Evolutionary conservation across 2,113 vertebrate species (phyloP).

Genomic region (Dryoscopus gambensis): DNA sequence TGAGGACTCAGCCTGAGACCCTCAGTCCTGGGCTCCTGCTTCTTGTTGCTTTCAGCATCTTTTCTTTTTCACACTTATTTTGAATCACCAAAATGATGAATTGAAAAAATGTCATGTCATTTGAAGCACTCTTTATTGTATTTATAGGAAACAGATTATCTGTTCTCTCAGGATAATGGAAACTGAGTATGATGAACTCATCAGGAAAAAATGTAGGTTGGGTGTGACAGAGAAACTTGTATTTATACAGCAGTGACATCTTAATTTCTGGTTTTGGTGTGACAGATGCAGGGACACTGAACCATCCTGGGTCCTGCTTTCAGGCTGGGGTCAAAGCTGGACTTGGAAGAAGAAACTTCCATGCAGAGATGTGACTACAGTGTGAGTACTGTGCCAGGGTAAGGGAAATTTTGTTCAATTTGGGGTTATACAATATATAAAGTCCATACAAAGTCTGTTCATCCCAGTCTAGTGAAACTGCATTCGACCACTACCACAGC

Average conservation of each 20-base stretch:
- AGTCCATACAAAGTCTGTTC: background rate
- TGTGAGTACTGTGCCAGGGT: background rate
- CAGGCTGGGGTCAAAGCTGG: background rate
- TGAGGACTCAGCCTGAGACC: background rate
- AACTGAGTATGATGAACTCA: background rate
- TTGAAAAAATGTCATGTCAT: background rate
- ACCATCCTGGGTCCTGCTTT: background rate
- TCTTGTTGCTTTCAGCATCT: background rate
- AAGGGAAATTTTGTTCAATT: background rate
- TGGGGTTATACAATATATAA: background rate
- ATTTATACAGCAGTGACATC: background rate
- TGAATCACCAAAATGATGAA: background rate
- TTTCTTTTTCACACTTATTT: background rate
- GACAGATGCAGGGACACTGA: background rate
- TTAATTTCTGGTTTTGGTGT: background rate
- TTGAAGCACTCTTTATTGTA: background rate
- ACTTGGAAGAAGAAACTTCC: background rate
- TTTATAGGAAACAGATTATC: constrained; percentile 10
- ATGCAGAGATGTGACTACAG: background rate
- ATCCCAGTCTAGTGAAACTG: background rate
- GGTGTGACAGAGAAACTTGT: constrained; percentile 10
- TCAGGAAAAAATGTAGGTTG: constrained; percentile 26
- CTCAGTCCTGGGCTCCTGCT: background rate
- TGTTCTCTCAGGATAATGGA: background rate
- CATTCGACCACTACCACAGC: background rate